phyloP scores from a whole-genome alignment of 1,140 invertebrate species.

The Zaprionus kolodkinae region DNA sequence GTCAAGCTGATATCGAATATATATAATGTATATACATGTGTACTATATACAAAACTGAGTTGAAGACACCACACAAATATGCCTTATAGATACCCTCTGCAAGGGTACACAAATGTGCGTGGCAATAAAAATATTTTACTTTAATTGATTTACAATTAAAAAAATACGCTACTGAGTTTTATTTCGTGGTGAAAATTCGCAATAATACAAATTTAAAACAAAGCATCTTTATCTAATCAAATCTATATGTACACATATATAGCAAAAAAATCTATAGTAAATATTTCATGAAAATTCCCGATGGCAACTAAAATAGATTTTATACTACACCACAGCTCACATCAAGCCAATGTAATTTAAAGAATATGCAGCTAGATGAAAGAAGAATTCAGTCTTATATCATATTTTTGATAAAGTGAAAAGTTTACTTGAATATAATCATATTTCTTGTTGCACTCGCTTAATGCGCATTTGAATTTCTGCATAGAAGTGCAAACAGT shows the following conservation, averaged over 20 bases:
- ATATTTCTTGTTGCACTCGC: neutral
- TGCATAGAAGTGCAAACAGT: neutral
- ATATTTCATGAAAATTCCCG: neutral
- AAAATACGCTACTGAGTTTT: neutral
- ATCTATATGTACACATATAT: neutral
- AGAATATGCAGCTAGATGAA: neutral
- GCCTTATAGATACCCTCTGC: slow-evolving; percentile 22
- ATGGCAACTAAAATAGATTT: neutral
- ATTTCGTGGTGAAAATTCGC: neutral
- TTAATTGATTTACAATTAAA: slow-evolving; percentile 34
- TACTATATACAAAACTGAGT: slow-evolving; percentile 3
- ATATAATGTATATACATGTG: slow-evolving; percentile 6
- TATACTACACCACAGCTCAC: neutral
- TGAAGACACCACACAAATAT: neutral
- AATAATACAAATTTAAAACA: neutral
- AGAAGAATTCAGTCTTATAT: neutral
- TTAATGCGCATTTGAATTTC: neutral
- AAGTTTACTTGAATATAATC: neutral
- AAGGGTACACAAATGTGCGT: slow-evolving; percentile 37
- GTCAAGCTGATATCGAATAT: slow-evolving; percentile 1
- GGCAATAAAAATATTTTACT: slow-evolving; percentile 35
- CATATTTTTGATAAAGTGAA: neutral
- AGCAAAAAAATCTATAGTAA: neutral
- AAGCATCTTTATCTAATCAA: neutral
- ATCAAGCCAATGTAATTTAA: neutral